These are phyloP conservation scores for Acanthisitta chloris DNA, from an alignment of 2,113 vertebrate genomes.

Conservation along the genomic window DNA sequence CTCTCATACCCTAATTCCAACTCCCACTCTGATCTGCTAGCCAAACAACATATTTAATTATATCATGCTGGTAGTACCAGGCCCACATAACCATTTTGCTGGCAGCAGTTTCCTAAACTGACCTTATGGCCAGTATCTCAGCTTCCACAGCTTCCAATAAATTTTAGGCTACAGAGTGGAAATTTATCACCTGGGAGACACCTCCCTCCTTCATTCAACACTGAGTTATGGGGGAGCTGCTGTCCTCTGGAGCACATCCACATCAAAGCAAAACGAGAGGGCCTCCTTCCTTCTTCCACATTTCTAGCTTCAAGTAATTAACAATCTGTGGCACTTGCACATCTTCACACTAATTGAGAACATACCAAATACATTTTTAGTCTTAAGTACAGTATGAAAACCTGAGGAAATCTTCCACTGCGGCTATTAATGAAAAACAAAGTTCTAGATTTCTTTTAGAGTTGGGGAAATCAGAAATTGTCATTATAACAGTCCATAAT, in stretches of 20 bases:
- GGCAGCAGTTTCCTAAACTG: slow-evolving; percentile 16
- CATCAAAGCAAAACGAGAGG: background rate
- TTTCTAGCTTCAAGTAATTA: background rate
- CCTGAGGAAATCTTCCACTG: background rate
- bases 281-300: background rate
- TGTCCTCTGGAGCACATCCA: background rate
- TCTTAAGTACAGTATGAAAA: background rate
- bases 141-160: background rate
- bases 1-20: background rate
- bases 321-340: background rate
- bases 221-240: background rate
- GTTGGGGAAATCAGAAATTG: background rate
- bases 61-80: slow-evolving; percentile 43
- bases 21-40: slow-evolving; percentile 31
- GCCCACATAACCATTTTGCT: slow-evolving; percentile 4
- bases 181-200: slow-evolving; percentile 27
- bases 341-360: slow-evolving; percentile 17
- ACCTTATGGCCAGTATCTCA: background rate
- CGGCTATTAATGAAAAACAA: background rate
- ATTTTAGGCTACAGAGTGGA: background rate
- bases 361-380: background rate
- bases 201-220: background rate
- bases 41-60: slow-evolving; percentile 23
- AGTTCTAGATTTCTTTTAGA: background rate
- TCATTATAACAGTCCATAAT: background rate